Percentiles rank a stretch among this genome's conserved stretches.
These are phyloP conservation scores for Epinephelus moara DNA, from an alignment of 2,113 vertebrate species.

Conservation along the genomic window DNA sequence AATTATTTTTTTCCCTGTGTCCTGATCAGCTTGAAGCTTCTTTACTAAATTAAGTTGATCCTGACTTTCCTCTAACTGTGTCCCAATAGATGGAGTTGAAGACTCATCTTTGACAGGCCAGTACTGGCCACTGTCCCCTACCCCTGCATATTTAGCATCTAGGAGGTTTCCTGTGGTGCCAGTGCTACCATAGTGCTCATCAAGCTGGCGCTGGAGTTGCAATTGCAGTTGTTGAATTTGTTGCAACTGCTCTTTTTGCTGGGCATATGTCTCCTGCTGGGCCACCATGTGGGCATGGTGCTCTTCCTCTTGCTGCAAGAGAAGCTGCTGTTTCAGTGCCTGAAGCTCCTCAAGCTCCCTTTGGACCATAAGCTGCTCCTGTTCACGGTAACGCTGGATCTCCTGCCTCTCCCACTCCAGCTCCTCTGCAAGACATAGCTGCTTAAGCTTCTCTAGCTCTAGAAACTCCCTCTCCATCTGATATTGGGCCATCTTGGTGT, in stretches of 20 bases:
- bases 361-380: conserved; percentile 97
- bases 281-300: conserved; percentile 96
- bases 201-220: conserved; percentile 95
- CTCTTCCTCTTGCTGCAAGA: conserved; percentile 96
- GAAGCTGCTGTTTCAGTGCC: conserved; percentile 96
- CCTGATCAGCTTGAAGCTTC: conserved; percentile 88
- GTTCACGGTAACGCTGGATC: conserved; percentile 97
- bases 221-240: conserved; percentile 97
- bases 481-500: conserved; percentile 94
- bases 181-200: conserved; percentile 87
- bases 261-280: conserved; percentile 94
- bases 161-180: conserved; percentile 88
- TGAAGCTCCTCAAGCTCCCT: conserved; percentile 97
- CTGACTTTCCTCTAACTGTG: conserved; percentile 86
- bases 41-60: conserved; percentile 87
- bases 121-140: conserved; percentile 90
- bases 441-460: conserved; percentile 97
- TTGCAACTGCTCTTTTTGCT: conserved; percentile 95
- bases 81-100: conserved; percentile 82
- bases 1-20: conserved; percentile 89
- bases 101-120: conserved; percentile 92
- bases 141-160: conserved; percentile 90
- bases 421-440: conserved; percentile 96
- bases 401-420: conserved; percentile 98
- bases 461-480: conserved; percentile 96